Conservation (phyloP, 2,113 vertebrate genomes). For the Pterocles burchelli region DNA sequence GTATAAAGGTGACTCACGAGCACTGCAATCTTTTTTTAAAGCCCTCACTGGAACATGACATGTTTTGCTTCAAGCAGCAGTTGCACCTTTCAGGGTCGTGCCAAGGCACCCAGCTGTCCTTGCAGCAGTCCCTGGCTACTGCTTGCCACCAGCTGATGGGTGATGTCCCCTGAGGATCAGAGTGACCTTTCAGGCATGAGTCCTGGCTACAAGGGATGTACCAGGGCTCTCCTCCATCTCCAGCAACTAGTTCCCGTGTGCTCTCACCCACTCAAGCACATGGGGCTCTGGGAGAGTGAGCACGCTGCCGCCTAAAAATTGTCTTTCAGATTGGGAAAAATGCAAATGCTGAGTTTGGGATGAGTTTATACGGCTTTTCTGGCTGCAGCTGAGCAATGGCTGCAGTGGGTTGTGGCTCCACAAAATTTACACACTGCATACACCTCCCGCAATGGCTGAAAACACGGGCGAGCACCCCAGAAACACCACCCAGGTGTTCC, state of each 20-base stretch:
- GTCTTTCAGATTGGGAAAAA: neutral
- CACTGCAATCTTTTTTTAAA: neutral
- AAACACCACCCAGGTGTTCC: too few relatives aligned
- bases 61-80: neutral
- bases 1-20: neutral
- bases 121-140: neutral
- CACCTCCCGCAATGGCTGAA: neutral
- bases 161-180: neutral
- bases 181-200: neutral
- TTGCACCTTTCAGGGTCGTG: neutral
- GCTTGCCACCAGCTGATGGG: neutral
- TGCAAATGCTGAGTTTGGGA: neutral
- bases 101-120: neutral
- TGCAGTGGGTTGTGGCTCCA: neutral
- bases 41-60: neutral
- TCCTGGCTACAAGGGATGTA: neutral
- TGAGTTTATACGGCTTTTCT: neutral
- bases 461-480: accelerated
- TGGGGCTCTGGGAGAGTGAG: accelerated
- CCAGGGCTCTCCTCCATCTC: neutral
- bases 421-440: neutral
- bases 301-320: accelerated
- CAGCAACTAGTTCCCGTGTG: accelerated
- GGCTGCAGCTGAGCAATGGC: neutral
- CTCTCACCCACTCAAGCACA: neutral